Base-by-base conservation (phyloP, 2,797 vertebrate species). In the Chrosomus eos region DNA sequence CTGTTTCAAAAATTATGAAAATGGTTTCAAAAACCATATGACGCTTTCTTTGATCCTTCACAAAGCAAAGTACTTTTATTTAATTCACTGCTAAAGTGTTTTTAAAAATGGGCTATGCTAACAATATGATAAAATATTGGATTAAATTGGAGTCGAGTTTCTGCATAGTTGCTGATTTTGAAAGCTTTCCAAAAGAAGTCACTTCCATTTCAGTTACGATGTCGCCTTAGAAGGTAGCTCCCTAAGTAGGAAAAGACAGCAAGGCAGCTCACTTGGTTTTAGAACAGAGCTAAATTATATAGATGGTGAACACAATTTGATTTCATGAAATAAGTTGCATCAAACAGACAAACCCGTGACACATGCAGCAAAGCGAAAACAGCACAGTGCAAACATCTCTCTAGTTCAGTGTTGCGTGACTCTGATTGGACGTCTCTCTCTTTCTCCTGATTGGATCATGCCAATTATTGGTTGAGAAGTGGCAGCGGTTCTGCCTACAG, bases 401-500 rank as follows among this genome's bases (percentile, higher is more conserved):
- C 21, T 40, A 23, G 72, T n/a, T 81, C 53, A 85, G 81, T 71
- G 90, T 89, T 87, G 87, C 77, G 85, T 92, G 91, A 93, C 91
- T 91, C 88, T 91, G 91, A 90, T 70, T 77, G n/a, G 90, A 89
- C 88, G 91, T 71, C 84, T 88, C 91, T 91, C 89, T 91, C 92
- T 87, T 86, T 85, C 89, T 93, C 93, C 91, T 93, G 93, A 94
- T 94, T 93, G 92, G 93, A 88, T 91, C 91, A 91, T 89, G 86
- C 90, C 87, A 88, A 90, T 90, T 81, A 84, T 62, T 60, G 28
- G 79, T 86, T 81, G 74, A 68, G 93, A 92, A 87, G 85, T 21
- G 64, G 88, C 68, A 16, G 86, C 85, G 91, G 90, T 89, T 90
- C 91, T 91, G 87, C 58, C 71, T 40, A 62, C 71, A 31, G 71